Conservation (phyloP, 2,113 vertebrate genomes). For the Arenaria interpres region DNA sequence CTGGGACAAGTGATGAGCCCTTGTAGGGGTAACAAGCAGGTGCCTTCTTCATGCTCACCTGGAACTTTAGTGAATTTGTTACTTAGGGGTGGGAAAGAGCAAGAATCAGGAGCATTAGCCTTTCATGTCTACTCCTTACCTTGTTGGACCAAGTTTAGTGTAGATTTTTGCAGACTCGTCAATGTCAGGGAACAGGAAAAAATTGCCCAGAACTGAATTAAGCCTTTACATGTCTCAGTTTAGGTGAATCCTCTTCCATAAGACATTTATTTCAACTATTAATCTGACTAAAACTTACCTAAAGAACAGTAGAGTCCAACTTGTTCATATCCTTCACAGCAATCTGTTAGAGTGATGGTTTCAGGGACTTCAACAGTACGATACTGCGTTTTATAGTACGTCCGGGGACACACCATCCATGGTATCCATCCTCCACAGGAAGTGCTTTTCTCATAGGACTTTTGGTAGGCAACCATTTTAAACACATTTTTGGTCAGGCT, state of each 20-base stretch:
- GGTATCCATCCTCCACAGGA: constrained; percentile 86
- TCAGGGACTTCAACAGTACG: constrained; percentile 53
- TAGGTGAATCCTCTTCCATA: neutral
- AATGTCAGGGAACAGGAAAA: neutral
- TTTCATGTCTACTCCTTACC: neutral
- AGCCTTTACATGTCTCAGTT: neutral
- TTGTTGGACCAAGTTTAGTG: neutral
- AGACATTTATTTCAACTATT: neutral
- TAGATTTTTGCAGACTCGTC: neutral
- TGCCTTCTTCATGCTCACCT: neutral
- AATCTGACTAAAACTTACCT: constrained; percentile 74
- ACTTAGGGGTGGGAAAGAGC: neutral
- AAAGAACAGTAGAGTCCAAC: constrained; percentile 85
- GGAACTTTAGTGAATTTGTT: neutral
- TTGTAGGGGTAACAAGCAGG: neutral
- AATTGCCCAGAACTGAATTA: neutral
- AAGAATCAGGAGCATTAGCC: neutral
- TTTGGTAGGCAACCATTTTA: constrained; percentile 67
- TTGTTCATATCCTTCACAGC: constrained; percentile 86
- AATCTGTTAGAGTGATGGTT: constrained; percentile 72
- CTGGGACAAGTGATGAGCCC: neutral
- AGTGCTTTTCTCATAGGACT: constrained; percentile 60
- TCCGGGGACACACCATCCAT: constrained; percentile 80
- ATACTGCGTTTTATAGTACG: constrained; percentile 65
- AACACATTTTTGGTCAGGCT: constrained; percentile 67